phyloP scores from a whole-genome alignment of 2,113 vertebrate species.

The Grantiella picta region DNA sequence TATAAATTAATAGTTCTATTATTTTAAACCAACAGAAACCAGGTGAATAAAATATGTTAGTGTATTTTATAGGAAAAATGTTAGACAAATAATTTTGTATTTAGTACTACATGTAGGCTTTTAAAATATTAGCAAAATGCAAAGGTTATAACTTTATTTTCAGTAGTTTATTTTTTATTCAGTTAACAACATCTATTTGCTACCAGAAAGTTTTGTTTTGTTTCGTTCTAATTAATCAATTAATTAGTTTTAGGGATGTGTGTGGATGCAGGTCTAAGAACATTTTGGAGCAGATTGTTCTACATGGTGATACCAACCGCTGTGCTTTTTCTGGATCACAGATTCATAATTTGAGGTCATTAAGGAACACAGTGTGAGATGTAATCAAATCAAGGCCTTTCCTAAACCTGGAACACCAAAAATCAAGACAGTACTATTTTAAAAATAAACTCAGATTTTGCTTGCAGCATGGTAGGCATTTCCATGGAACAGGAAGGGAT shows the following conservation, averaged over 20 bases:
- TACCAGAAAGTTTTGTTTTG: not conserved
- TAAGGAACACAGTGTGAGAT: not conserved
- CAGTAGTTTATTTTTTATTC: not conserved
- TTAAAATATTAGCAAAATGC: not conserved
- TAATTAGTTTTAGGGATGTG: not conserved
- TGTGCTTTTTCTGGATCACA: not conserved
- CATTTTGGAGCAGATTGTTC: not conserved
- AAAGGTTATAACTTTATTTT: not conserved
- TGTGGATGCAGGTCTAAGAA: not conserved
- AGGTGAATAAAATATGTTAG: not conserved
- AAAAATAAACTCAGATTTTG: slow-evolving; percentile 17
- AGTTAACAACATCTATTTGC: not conserved
- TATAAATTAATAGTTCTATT: not conserved
- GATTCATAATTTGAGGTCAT: not conserved
- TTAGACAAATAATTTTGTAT: not conserved
- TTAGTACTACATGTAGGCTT: not conserved
- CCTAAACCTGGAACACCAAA: not conserved
- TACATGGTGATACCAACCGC: not conserved
- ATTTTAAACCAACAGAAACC: not conserved
- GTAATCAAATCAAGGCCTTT: not conserved
- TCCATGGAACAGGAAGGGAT: not conserved
- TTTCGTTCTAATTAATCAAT: not conserved
- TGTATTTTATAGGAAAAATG: not conserved
- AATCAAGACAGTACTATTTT: not conserved
- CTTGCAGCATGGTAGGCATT: not conserved